These are phyloP conservation scores for Motacilla alba DNA, from an alignment of 2,113 vertebrate species.

Conservation along the genomic window DNA sequence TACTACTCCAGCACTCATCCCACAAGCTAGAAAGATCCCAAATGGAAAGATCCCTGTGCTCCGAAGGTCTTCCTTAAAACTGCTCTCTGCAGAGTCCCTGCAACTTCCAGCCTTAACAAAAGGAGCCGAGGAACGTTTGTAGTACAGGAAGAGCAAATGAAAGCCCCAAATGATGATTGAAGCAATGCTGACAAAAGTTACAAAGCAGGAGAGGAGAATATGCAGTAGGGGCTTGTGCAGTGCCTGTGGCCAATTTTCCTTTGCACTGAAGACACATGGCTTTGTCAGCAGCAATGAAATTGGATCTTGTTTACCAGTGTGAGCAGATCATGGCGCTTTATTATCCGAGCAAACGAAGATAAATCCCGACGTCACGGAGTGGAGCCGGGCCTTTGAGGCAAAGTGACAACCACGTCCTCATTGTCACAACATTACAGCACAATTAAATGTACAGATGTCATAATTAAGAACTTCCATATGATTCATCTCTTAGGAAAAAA, in stretches of 20 bases:
- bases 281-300: not conserved
- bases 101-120: not conserved
- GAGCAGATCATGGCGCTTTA: not conserved
- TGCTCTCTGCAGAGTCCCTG: not conserved
- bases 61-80: not conserved
- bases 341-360: not conserved
- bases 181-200: not conserved
- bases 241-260: not conserved
- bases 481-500: not conserved
- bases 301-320: not conserved
- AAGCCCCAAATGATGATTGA: not conserved
- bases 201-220: not conserved
- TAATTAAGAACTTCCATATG: not conserved
- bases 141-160: not conserved
- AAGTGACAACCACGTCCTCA: not conserved
- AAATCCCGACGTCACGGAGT: not conserved
- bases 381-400: not conserved
- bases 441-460: not conserved
- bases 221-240: accelerated
- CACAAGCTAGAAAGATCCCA: no score
- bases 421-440: not conserved
- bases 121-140: not conserved
- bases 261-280: not conserved
- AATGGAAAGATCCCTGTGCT: not conserved
- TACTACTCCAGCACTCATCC: not conserved